Percentiles rank a stretch among this genome's conserved stretches.
Evolutionary conservation across 2,797 vertebrate species (phyloP).

Genomic region (Xiphorhynchus erythropygius): DNA sequence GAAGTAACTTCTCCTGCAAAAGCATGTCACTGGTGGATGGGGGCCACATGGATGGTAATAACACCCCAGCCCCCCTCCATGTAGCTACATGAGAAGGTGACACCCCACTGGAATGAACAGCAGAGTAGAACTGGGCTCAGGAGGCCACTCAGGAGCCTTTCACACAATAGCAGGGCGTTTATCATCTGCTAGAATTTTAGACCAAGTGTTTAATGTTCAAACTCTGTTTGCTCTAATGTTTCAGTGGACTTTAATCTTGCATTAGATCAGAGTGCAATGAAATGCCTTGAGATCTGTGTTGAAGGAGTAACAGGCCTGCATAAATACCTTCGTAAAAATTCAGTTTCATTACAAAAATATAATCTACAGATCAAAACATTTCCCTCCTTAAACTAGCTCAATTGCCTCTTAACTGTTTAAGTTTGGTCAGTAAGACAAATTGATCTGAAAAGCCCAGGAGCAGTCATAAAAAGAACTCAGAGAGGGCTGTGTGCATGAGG

Average conservation of each 20-base stretch:
- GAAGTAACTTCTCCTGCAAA: not conserved
- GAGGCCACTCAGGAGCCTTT: not conserved
- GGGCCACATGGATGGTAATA: not conserved
- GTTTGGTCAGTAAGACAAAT: slow-evolving; percentile 64
- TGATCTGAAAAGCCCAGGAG: slow-evolving; percentile 49
- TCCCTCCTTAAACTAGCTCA: slow-evolving; percentile 45
- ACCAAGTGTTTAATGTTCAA: not conserved
- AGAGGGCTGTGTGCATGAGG: not conserved
- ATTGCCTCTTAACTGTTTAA: slow-evolving; percentile 55
- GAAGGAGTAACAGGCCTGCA: not conserved
- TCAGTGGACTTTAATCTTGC: slow-evolving; percentile 38
- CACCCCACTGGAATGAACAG: not conserved
- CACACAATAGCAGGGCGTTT: not conserved
- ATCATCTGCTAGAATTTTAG: not conserved
- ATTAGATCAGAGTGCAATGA: slow-evolving; percentile 18
- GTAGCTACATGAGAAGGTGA: not conserved
- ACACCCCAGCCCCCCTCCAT: not conserved
- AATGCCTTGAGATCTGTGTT: slow-evolving; percentile 20
- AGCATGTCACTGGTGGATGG: not conserved
- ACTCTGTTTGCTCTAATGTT: not conserved
- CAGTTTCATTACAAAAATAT: slow-evolving; percentile 52
- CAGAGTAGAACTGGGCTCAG: not conserved
- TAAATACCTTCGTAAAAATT: slow-evolving; percentile 33
- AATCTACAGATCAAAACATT: slow-evolving; percentile 52
- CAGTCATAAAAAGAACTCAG: slow-evolving; percentile 51